Conservation (phyloP, 64 coral and sea anemone species). For the Acropora yongei region DNA sequence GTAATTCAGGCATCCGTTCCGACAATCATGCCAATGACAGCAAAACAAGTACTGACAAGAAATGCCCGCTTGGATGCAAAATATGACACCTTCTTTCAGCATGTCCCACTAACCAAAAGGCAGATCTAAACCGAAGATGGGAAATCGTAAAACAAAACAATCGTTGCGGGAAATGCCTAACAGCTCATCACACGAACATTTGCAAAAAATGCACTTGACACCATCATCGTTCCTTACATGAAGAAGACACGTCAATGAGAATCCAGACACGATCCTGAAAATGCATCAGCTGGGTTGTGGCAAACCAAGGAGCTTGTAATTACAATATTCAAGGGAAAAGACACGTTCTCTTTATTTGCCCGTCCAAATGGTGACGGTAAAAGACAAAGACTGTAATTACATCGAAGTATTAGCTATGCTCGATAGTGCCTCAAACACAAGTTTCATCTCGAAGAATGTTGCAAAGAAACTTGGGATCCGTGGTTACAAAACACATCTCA, state of each 20-base stretch:
- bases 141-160: conserved; percentile 35
- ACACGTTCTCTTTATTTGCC: conserved; percentile 14
- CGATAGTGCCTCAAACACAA: conserved; percentile 60
- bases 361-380: conserved; percentile 49
- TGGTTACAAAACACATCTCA: conserved; percentile 34
- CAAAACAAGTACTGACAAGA: background rate
- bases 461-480: conserved; percentile 47
- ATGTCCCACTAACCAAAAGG: conserved; percentile 5
- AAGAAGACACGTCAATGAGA: background rate
- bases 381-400: conserved; percentile 18
- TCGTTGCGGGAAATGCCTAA: conserved; percentile 19
- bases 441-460: conserved; percentile 47
- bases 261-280: background rate
- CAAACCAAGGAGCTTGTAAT: background rate
- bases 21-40: conserved; percentile 7
- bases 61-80: background rate
- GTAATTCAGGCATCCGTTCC: background rate
- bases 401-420: conserved; percentile 50
- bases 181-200: background rate
- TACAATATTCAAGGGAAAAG: conserved; percentile 5
- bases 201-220: conserved; percentile 21
- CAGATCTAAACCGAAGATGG: background rate
- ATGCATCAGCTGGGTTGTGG: background rate
- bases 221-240: conserved; percentile 10
- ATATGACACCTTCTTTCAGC: background rate